These are phyloP conservation scores for Fregata magnificens DNA, from an alignment of 2,113 vertebrate species.

Conservation along the genomic window DNA sequence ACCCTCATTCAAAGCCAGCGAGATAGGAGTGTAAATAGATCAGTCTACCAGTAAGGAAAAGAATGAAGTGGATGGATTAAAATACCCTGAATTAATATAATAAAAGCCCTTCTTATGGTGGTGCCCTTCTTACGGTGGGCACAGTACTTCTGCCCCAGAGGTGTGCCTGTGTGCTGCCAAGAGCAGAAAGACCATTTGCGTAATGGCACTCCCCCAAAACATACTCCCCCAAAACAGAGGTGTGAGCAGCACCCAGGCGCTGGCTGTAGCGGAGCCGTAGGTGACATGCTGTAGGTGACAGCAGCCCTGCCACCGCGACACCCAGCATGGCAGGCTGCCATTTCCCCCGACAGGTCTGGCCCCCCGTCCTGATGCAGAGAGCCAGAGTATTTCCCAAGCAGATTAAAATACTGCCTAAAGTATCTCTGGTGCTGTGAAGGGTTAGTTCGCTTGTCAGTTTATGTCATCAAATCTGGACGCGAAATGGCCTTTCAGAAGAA, in stretches of 20 bases:
- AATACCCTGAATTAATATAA: neutral
- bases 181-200: neutral
- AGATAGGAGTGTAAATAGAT: neutral
- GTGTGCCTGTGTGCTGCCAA: neutral
- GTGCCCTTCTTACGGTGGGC: neutral
- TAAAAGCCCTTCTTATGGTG: neutral
- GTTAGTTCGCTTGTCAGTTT: neutral
- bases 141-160: neutral
- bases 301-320: rapidly evolving
- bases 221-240: neutral
- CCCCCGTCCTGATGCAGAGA: neutral
- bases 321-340: rapidly evolving
- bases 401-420: neutral
- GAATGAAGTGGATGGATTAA: neutral
- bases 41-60: neutral
- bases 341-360: rapidly evolving
- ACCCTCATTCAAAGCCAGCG: neutral
- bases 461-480: neutral
- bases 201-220: neutral
- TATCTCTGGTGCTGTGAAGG: neutral
- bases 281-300: neutral
- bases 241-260: neutral
- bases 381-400: rapidly evolving
- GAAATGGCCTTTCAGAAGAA: neutral
- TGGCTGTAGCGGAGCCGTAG: rapidly evolving